Percentiles rank a stretch among this genome's conserved stretches.
phyloP scores from a whole-genome alignment of 2,797 vertebrate species.

The Arrhamphus sclerolepis region DNA sequence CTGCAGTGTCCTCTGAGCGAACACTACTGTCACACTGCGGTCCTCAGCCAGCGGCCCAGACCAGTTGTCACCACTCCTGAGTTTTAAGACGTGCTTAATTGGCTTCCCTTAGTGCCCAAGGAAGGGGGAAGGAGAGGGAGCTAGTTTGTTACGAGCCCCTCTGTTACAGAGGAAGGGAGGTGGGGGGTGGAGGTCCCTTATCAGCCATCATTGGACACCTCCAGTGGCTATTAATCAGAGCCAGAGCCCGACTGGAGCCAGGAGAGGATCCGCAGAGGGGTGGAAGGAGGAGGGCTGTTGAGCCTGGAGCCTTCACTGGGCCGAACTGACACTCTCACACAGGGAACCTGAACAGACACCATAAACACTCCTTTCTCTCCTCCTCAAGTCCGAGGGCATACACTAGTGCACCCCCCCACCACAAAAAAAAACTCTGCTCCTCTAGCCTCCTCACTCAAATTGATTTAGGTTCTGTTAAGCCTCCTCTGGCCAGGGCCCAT shows the following conservation, averaged over 20 bases:
- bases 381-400: conserved; percentile 75
- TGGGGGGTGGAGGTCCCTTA: conserved; percentile 74
- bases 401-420: conserved; percentile 15
- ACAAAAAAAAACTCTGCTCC: conserved; percentile 32
- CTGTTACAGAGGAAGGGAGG: conserved; percentile 46
- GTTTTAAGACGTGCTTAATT: conserved; percentile 79
- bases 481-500: conserved; percentile 69
- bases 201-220: conserved; percentile 90
- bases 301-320: conserved; percentile 61
- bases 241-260: conserved; percentile 89
- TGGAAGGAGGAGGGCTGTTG: conserved; percentile 26
- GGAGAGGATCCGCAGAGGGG: conserved; percentile 71
- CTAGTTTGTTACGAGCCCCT: conserved; percentile 70
- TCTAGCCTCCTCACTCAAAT: conserved; percentile 84
- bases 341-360: conserved; percentile 64
- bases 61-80: conserved; percentile 68
- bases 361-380: conserved; percentile 53
- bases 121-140: conserved; percentile 53
- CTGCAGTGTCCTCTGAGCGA: conserved; percentile 51
- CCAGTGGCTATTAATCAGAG: conserved; percentile 92
- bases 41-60: conserved; percentile 66
- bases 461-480: conserved; percentile 83
- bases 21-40: conserved; percentile 42
- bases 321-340: conserved; percentile 58
- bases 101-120: conserved; percentile 67